Conservation (phyloP, 2,113 vertebrate species). For the Archocentrus centrarchus region DNA sequence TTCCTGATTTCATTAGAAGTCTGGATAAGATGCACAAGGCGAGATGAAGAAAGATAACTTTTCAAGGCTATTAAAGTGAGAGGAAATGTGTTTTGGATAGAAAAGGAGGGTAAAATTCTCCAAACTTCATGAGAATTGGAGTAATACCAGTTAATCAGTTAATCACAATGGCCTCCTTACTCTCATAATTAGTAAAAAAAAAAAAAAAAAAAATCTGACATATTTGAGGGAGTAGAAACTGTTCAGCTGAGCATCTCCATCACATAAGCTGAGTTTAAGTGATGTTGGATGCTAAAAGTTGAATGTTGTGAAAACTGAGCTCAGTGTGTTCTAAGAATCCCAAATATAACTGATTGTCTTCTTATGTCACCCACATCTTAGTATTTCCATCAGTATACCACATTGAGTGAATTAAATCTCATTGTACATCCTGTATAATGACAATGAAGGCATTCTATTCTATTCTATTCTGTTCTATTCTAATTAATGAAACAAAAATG, state of each 20-base stretch:
- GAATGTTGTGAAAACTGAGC: accelerated
- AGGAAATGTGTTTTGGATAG: neutral
- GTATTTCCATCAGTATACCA: neutral
- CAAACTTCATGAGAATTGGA: too few species aligned
- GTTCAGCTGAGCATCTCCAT: neutral
- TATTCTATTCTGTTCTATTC: too few species aligned
- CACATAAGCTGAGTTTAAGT: neutral
- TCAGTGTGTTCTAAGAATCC: neutral
- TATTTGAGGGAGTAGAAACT: neutral
- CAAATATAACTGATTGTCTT: neutral
- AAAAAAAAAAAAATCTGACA: neutral
- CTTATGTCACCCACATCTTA: neutral
- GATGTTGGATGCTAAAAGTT: neutral
- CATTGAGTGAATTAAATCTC: too few species aligned
- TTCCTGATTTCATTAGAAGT: conserved; percentile 11
- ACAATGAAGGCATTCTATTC: too few species aligned
- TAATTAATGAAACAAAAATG: neutral
- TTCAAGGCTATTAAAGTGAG: neutral
- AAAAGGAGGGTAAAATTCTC: neutral
- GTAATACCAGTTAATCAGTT: neutral
- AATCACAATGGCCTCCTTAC: neutral
- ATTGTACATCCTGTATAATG: too few species aligned
- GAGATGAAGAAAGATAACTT: neutral
- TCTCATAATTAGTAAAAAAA: too few species aligned
- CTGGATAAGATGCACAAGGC: conserved; percentile 29